phyloP scores from a whole-genome alignment of 2,797 vertebrate species.

The Sardinella longiceps region DNA sequence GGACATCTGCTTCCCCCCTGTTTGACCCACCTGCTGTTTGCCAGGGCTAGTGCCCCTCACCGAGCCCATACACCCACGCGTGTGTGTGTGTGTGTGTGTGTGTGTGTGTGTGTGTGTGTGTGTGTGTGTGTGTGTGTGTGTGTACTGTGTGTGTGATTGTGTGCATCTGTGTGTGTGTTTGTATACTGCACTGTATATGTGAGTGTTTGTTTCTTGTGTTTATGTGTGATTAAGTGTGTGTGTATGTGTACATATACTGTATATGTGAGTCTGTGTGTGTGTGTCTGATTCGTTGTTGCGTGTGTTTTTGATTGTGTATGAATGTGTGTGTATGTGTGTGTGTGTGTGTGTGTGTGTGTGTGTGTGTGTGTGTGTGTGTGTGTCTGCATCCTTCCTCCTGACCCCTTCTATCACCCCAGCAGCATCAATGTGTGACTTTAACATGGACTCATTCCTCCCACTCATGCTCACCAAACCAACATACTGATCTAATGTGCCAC shows the following conservation, averaged over 20 bases:
- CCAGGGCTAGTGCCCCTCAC: not conserved
- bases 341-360: not conserved
- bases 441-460: no score
- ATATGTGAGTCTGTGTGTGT: not conserved
- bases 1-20: not conserved
- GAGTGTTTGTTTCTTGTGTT: not conserved
- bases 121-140: not conserved
- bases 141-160: not conserved
- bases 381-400: no score
- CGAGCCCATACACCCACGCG: not conserved
- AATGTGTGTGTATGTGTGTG: not conserved
- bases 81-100: not conserved
- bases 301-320: no score
- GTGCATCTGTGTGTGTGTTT: not conserved
- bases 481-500: no score
- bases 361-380: not conserved
- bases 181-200: no score
- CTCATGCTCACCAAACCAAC: no score
- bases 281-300: no score
- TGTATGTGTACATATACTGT: no score
- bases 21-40: not conserved
- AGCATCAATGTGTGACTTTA: no score
- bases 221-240: not conserved
- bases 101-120: conserved; percentile 10
- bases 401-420: no score